Evolutionary conservation across 2,888 invertebrate species (phyloP).

Genomic region (Trissolcus japonicus): DNA sequence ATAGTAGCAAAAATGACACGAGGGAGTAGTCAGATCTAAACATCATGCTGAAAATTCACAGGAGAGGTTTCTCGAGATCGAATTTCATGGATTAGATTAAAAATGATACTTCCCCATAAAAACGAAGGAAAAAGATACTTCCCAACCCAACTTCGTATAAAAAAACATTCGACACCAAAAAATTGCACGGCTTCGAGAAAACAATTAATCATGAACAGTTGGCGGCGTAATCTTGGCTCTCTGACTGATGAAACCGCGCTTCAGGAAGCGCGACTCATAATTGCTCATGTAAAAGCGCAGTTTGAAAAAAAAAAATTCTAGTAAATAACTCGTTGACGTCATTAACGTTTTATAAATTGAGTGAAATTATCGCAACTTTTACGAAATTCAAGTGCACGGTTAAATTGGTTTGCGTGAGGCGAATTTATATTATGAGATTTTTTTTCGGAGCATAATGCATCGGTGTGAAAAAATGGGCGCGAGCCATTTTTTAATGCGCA

Average conservation of each 20-base stretch:
- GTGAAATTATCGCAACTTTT: slow-evolving; percentile 28
- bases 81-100: slow-evolving; percentile 23
- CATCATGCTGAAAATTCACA: slow-evolving; percentile 1
- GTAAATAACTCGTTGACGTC: not conserved
- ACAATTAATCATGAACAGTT: too few species aligned
- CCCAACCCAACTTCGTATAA: too few species aligned
- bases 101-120: slow-evolving; percentile 5
- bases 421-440: slow-evolving; percentile 39
- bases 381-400: slow-evolving; percentile 21
- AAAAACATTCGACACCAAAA: too few species aligned
- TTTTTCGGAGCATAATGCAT: slow-evolving; percentile 13
- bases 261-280: too few species aligned
- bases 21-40: slow-evolving; percentile 13
- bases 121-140: slow-evolving; percentile 5
- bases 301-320: not conserved
- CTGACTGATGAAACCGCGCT: too few species aligned
- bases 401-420: slow-evolving; percentile 40
- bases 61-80: slow-evolving; percentile 22
- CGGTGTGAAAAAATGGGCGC: slow-evolving; percentile 28
- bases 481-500: slow-evolving; percentile 40
- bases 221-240: too few species aligned
- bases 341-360: slow-evolving; percentile 40
- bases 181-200: too few species aligned
- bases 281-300: too few species aligned
- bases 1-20: slow-evolving; percentile 16